Evolutionary conservation across 53 echinoderm and acorn worm species (phyloP), one percentile per base, ranked within the genome.

Genomic region (Henricia sp.): DNA sequence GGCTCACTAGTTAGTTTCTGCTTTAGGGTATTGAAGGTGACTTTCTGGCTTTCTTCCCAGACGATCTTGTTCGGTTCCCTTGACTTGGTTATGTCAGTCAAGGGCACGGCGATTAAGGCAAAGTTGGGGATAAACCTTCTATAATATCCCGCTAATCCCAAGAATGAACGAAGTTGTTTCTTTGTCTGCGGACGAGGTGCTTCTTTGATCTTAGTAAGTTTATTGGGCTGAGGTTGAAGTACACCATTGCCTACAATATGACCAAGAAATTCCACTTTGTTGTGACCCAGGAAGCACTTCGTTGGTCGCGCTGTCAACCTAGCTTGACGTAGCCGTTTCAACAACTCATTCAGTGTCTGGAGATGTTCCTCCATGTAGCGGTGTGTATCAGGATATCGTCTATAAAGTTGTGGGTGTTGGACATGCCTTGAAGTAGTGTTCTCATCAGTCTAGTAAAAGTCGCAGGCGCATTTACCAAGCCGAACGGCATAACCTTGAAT

Each of bases 401-500:
- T 37, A 87, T 82, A 35, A 44, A 80, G 20, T 87, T 87, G 16
- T 68, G 52, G 3, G 68, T 69, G 20, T 82, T 20, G 17, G 25
- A 6, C 20, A 87, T 30, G 13, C 82, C 87, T 1, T 37, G 20
- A 26, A 86, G 64, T 33, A 86, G 24, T 17, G 14, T 67, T 37
- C 87, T 69, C 87, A 87, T 87, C 11, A 72, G 39, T 32, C 87
- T 21, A 66, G 52, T 87, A 32, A 87, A 87, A 4, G 87, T 62
- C 1, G 87, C 80, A 2, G 78, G 85, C 16, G 72, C 41, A 72
- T 88, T 88, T 1, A 88, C 83, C 23, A 88, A 44, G 13, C 89
- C 89, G 26, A 88, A 88, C 19, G 89, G 89, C 89, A 88, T 88
- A n/a, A 63, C 50, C 24, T 39, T 25, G 37, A 74, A 84, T 65